These are phyloP conservation scores for Tenthredo scrophulariae DNA, from an alignment of 2,888 invertebrate species.

Conservation along the genomic window DNA sequence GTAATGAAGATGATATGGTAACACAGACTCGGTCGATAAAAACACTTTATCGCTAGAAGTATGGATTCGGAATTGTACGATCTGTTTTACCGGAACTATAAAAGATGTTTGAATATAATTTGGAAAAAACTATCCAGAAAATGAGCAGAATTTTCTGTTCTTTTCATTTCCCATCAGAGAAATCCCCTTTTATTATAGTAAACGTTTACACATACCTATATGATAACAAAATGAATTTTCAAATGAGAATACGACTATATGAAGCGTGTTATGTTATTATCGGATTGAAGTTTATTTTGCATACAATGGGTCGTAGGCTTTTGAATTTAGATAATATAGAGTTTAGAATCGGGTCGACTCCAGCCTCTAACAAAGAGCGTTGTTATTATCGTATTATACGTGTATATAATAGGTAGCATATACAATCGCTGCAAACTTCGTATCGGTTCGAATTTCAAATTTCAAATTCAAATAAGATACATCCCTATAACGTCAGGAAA, in stretches of 20 bases:
- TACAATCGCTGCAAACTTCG: not conserved
- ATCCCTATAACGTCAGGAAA: not conserved
- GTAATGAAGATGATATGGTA: not conserved
- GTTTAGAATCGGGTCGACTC: not conserved
- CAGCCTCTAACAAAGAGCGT: not conserved
- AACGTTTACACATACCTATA: too few species aligned
- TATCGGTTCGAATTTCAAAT: not conserved
- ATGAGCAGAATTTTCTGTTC: not conserved
- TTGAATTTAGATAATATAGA: not conserved
- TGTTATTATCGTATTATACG: not conserved
- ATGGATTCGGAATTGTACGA: not conserved
- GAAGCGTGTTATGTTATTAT: not conserved
- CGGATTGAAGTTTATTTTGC: not conserved
- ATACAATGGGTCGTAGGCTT: slow-evolving; percentile 8
- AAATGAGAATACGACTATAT: not conserved
- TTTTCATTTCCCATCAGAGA: not conserved
- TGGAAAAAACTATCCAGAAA: not conserved
- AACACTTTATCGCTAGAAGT: not conserved
- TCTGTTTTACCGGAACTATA: not conserved
- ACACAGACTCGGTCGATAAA: not conserved
- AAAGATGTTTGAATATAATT: not conserved
- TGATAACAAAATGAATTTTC: not conserved
- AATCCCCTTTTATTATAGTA: not conserved
- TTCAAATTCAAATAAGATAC: not conserved
- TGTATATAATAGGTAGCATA: not conserved